Base-by-base conservation (phyloP, 2,797 vertebrate genomes). In the Pseudochaenichthys georgianus region DNA sequence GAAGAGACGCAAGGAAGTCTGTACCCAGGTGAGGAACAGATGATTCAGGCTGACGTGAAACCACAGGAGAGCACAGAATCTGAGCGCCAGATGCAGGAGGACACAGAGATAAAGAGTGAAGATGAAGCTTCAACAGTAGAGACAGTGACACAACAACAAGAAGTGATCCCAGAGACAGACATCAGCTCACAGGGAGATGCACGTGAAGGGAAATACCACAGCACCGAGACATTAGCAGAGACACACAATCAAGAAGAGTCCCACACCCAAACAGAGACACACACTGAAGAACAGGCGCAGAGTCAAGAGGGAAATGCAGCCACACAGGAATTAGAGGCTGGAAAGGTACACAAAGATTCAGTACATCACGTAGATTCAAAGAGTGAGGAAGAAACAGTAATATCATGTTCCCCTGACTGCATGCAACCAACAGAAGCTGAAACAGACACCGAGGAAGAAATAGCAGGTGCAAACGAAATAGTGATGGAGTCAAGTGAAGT, bases 191-290 rank as follows among this genome's bases (percentile, higher is more conserved):
- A 57, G 45, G 50, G 5, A 57, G 78, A 62, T 21, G 6, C 7
- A 55, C 12, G 10, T 31, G 55, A 80, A 28, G 71, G 13, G 31
- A 62, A 80, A 75, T 16, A 66, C 53, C 54, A 52, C 19, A 66
- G 73, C 23, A 34, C 8, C 54, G 82, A 86, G 51, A 73, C 80
- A 83, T 67, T 67, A 62, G 10, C 55, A 77, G 74, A 76, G 78
- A 70, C 16, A 11, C 71, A 76, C 58, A 52, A 45, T 3, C 46
- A 34, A 50, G 69, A 62, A 34, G 63, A 79, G 74, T 50, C 64
- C 34, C 51, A 76, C 55, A 42, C 7, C 63, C 80, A 75, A 62
- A 67, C 58, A 68, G 70, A 75, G 23, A 78, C 54, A 67, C 75
- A 79, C 61, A 71, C 13, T 6, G 23, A 60, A 13, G 34, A 6